Percentiles rank a stretch among this genome's conserved stretches.
phyloP scores from a whole-genome alignment of 2,797 vertebrate species.

The Discoglossus pictus region DNA sequence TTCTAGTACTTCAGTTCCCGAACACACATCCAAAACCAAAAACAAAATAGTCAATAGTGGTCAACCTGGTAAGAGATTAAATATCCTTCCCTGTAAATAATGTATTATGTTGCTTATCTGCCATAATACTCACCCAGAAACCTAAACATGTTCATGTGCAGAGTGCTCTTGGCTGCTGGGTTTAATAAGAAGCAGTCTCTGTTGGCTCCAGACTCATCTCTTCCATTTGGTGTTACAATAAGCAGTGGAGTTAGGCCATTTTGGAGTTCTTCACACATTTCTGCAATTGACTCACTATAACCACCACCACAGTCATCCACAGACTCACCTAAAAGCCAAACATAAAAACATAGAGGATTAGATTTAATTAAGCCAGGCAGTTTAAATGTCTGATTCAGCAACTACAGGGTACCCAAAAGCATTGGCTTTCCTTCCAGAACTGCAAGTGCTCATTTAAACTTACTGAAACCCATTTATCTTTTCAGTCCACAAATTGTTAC shows the following conservation, averaged over 20 bases:
- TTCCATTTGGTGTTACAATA: conserved; percentile 95
- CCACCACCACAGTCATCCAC: conserved; percentile 98
- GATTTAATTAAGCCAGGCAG: not conserved
- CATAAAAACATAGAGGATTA: not conserved
- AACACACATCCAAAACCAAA: too few relatives aligned
- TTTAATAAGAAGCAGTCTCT: conserved; percentile 97
- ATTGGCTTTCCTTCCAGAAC: too few relatives aligned
- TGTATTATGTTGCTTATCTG: too few relatives aligned
- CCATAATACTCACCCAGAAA: conserved; percentile 87
- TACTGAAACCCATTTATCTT: not conserved
- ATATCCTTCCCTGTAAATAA: too few relatives aligned
- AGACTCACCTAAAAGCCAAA: conserved; percentile 82
- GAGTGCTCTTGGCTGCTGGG: conserved; percentile 86
- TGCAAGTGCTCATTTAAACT: not conserved
- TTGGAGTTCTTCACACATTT: conserved; percentile 98
- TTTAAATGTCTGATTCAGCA: too few relatives aligned
- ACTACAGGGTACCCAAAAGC: too few relatives aligned
- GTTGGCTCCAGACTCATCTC: conserved; percentile 96
- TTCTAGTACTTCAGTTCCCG: too few relatives aligned
- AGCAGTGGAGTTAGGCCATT: conserved; percentile 94
- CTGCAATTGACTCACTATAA: conserved; percentile 97
- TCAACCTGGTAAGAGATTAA: too few relatives aligned
- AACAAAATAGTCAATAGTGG: too few relatives aligned
- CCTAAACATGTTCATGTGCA: conserved; percentile 98
- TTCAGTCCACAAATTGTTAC: too few relatives aligned